Evolutionary conservation across 2,888 invertebrate species (phyloP).

Genomic region (Drosophila planitibia): DNA sequence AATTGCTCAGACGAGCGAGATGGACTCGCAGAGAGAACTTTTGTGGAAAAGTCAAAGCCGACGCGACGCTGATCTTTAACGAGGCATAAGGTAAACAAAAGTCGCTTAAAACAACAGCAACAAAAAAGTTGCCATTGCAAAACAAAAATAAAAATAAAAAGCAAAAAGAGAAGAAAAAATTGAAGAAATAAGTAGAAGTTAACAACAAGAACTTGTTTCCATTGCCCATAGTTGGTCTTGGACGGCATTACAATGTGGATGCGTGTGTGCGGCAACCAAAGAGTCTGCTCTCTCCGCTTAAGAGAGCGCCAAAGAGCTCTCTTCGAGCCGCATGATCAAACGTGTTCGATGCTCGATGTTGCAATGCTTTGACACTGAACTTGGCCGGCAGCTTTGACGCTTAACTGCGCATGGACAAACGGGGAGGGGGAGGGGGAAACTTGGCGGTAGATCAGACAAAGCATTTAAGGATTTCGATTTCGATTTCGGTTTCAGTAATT

Average conservation of each 20-base stretch:
- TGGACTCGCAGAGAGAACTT: slow-evolving; percentile 21
- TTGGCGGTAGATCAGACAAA: background rate
- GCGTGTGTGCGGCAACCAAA: slow-evolving; percentile 20
- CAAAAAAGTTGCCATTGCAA: slow-evolving; percentile 36
- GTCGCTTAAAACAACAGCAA: slow-evolving; percentile 61
- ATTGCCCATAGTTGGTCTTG: slow-evolving; percentile 71
- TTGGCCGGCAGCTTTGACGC: slow-evolving; percentile 41
- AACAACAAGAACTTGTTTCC: slow-evolving; percentile 70
- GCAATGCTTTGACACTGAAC: slow-evolving; percentile 70
- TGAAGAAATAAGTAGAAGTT: slow-evolving; percentile 26
- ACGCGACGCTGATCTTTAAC: slow-evolving; percentile 59
- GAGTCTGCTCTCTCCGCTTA: slow-evolving; percentile 29
- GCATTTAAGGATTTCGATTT: slow-evolving; percentile 4
- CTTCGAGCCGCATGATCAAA: slow-evolving; percentile 31
- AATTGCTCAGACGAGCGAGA: background rate
- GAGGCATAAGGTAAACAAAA: slow-evolving; percentile 77
- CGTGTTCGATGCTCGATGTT: slow-evolving; percentile 43
- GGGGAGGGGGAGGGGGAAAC: background rate
- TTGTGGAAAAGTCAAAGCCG: slow-evolving; percentile 35
- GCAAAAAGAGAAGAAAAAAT: background rate
- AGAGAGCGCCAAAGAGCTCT: slow-evolving; percentile 52
- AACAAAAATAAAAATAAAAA: slow-evolving; percentile 35
- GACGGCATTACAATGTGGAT: slow-evolving; percentile 30
- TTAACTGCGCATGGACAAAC: background rate
- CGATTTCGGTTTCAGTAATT: background rate